These are phyloP conservation scores for Chelonus insularis DNA, from an alignment of 1,140 invertebrate genomes.

Conservation along the genomic window DNA sequence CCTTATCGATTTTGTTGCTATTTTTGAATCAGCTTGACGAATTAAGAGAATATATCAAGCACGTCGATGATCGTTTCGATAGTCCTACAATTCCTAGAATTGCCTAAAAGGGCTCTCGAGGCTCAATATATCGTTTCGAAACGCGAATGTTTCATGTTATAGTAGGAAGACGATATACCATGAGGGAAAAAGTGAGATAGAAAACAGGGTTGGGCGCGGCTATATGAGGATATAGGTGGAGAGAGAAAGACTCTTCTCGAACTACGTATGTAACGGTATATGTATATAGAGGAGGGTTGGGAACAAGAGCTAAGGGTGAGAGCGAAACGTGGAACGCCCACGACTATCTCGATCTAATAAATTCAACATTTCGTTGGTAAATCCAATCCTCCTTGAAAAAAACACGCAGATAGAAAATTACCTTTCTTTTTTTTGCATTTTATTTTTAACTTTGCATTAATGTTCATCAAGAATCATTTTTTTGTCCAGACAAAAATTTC, in stretches of 20 bases:
- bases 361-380: conserved; percentile 60
- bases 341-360: conserved; percentile 61
- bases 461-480: too few species aligned
- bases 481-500: too few species aligned
- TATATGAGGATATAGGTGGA: too few species aligned
- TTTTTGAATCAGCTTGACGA: too few species aligned
- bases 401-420: neutral
- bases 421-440: neutral
- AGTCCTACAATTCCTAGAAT: conserved; percentile 12
- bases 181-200: neutral
- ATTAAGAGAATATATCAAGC: conserved; percentile 6
- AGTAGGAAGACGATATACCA: neutral
- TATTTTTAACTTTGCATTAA: too few species aligned
- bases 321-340: conserved; percentile 49
- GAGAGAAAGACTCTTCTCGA: conserved; percentile 1
- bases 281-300: conserved; percentile 20
- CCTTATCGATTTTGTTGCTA: too few species aligned
- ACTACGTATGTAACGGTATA: neutral
- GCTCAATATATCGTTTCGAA: neutral
- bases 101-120: conserved; percentile 10
- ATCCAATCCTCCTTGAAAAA: conserved; percentile 42
- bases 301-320: conserved; percentile 44
- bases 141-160: conserved; percentile 2
- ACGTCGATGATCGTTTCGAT: conserved; percentile 13
- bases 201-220: conserved; percentile 6